These are phyloP conservation scores for Istiophorus platypterus DNA, from an alignment of 2,113 vertebrate genomes.

Conservation along the genomic window DNA sequence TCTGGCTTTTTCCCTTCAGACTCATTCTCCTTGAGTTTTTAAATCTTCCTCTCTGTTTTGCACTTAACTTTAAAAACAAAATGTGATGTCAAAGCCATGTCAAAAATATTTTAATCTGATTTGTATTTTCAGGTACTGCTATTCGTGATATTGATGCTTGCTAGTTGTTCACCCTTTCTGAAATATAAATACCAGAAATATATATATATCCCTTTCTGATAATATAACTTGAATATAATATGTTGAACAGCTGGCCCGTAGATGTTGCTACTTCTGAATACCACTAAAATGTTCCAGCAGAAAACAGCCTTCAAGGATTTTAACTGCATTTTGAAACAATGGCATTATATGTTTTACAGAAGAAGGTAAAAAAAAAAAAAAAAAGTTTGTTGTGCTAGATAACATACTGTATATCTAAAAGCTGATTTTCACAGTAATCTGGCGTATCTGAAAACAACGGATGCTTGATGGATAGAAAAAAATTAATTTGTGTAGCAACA, in stretches of 20 bases:
- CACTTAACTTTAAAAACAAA: too few species aligned
- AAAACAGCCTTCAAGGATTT: constrained; percentile 2
- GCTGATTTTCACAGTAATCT: background rate
- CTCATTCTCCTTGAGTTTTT: background rate
- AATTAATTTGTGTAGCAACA: background rate
- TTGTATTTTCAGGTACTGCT: background rate
- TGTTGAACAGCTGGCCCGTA: background rate
- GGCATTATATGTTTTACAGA: background rate
- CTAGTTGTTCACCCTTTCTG: background rate
- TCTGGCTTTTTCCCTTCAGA: background rate
- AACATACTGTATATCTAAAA: background rate
- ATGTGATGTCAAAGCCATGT: too few species aligned
- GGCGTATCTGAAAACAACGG: background rate
- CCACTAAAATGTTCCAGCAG: background rate
- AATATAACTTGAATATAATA: background rate
- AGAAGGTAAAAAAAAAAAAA: background rate
- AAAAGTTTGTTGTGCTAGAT: background rate
- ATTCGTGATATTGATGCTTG: background rate
- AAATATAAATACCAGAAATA: too few species aligned
- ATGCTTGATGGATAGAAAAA: background rate
- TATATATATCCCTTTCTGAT: too few species aligned
- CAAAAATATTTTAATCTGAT: too few species aligned
- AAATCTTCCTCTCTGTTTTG: background rate
- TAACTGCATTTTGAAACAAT: background rate
- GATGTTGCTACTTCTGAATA: background rate